Conservation (phyloP, 2,888 invertebrate species). For the Ormyrus nitidulus region DNA sequence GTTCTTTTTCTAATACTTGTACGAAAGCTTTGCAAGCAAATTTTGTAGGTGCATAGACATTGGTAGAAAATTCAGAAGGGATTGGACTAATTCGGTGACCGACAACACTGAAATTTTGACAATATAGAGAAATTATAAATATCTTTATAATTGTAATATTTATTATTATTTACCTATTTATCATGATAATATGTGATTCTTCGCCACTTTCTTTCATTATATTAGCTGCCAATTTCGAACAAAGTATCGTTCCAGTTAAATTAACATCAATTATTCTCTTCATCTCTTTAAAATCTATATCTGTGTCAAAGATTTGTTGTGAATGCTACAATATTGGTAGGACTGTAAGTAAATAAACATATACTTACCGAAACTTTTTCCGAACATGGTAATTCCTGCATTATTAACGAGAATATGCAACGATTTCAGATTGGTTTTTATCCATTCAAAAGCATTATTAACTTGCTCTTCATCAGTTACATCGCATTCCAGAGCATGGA, state of each 20-base stretch:
- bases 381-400: constrained; percentile 64
- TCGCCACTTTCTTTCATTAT: constrained; percentile 62
- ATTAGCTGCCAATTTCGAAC: constrained; percentile 61
- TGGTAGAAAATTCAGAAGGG: constrained; percentile 69
- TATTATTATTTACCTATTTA: constrained; percentile 60
- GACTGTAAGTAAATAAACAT: not conserved
- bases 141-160: no score
- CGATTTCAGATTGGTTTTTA: constrained; percentile 67
- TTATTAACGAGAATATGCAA: constrained; percentile 72
- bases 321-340: not conserved
- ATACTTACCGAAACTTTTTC: constrained; percentile 48
- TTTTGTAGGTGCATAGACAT: constrained; percentile 79
- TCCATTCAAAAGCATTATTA: constrained; percentile 66
- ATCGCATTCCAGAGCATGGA: constrained; percentile 69
- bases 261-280: constrained; percentile 58
- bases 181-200: constrained; percentile 64
- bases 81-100: constrained; percentile 74
- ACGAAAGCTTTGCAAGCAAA: constrained; percentile 78
- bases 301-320: constrained; percentile 10
- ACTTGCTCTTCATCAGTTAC: constrained; percentile 68
- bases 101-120: constrained; percentile 64
- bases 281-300: constrained; percentile 2
- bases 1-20: constrained; percentile 78
- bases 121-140: not conserved
- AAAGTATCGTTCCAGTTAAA: constrained; percentile 62